Base-by-base conservation (phyloP, 2,113 vertebrate species). In the Ellobius talpinus region DNA sequence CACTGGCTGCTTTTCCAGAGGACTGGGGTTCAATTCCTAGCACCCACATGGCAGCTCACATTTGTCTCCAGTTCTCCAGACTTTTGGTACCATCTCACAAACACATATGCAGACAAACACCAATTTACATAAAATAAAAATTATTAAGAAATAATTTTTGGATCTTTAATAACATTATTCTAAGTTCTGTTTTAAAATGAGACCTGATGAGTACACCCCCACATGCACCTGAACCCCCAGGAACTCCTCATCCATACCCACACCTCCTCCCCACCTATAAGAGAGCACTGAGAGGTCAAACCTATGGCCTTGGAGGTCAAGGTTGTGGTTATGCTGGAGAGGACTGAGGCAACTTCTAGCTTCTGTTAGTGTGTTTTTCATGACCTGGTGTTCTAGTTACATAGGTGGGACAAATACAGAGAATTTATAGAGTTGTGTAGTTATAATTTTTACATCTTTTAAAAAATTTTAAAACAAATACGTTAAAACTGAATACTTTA, bases 101-200 rank as follows among this genome's bases (percentile, higher is more conserved):
- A n/a, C 17, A 39, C n/a, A 39, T 10, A 39, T 72, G 70, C 36
- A 39, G 36, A 21, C 70, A 72, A 72, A 72, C 19, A 39, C 70
- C 70, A 72, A 36, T 72, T 36, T 10, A 39, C 36, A 72, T 21
- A 72, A 72, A 72, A 39, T 72, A 72, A 36, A 70, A 70, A 70
- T 36, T 70, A 72, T 72, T 39, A 72, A 81, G 17, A 89, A 91
- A 55, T 8, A 10, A 52, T 76, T 33, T 61, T 21, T 39, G 42
- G 55, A 45, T 10, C 24, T 93, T 79, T 79, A 82, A 16, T 73
- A 90, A 92, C 52, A 70, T 39, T 74, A 79, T 89, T 89, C 39
- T 65, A 36, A 90, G 31, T 39, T 96, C 63, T 78, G 73, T 47
- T 93, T 96, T 93, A 50, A 58, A 88, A 89, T 84, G 45, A 74